Percentiles rank a stretch among this genome's conserved stretches.
These are phyloP conservation scores for Alectoris magna DNA, from an alignment of 2,797 vertebrate genomes.

Conservation along the genomic window DNA sequence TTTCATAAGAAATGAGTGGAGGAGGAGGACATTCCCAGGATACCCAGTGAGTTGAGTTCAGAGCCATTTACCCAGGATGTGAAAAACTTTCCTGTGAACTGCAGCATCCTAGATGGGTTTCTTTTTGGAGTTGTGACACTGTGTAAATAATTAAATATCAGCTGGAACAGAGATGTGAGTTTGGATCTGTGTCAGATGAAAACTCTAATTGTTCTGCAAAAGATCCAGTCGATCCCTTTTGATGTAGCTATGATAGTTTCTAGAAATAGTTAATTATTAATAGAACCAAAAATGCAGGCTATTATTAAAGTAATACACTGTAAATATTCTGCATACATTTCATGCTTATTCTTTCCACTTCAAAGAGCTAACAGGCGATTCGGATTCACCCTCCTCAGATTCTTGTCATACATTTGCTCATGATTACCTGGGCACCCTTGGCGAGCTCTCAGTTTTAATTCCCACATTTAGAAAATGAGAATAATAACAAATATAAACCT, in stretches of 20 bases:
- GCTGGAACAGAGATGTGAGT: not conserved
- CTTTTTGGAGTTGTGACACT: not conserved
- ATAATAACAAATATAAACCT: not conserved
- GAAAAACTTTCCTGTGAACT: not conserved
- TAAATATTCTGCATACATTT: not conserved
- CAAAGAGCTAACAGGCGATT: not conserved
- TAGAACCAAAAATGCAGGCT: not conserved
- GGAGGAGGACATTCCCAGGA: not conserved
- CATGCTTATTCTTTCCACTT: not conserved
- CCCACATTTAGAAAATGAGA: not conserved
- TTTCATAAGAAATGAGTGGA: not conserved
- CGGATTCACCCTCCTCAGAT: not conserved
- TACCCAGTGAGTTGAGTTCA: not conserved
- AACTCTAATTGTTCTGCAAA: not conserved
- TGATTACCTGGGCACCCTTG: not conserved
- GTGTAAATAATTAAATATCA: not conserved
- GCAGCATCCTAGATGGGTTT: not conserved
- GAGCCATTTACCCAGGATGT: accelerated
- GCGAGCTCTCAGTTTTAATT: not conserved
- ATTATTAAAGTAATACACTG: not conserved
- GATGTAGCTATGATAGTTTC: not conserved
- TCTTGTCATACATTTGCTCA: not conserved
- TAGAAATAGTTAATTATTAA: not conserved
- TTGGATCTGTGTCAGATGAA: not conserved
- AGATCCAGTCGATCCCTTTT: not conserved